These are phyloP conservation scores for Bombyx mandarina DNA, from an alignment of 1,140 invertebrate genomes.

Conservation along the genomic window DNA sequence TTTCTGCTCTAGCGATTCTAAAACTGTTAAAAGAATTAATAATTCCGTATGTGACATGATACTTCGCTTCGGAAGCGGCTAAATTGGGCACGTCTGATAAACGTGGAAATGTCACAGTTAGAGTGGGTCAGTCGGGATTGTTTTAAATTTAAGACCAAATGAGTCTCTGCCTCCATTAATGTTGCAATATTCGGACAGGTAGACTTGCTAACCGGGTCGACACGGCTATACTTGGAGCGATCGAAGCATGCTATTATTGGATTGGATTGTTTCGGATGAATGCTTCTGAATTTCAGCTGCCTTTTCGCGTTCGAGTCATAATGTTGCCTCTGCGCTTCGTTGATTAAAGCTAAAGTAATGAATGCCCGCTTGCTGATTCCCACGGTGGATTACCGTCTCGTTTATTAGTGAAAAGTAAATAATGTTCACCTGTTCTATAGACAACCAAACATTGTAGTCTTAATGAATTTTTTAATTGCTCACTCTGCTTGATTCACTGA, in stretches of 20 bases:
- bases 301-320: conserved; percentile 36
- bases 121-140: conserved; percentile 47
- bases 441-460: too few species aligned
- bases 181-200: conserved; percentile 42
- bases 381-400: neutral
- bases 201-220: conserved; percentile 34
- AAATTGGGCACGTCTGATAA: conserved; percentile 25
- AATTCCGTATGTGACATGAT: conserved; percentile 28
- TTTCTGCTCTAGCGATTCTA: conserved; percentile 3
- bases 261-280: conserved; percentile 42
- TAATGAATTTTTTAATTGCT: too few species aligned
- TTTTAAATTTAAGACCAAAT: conserved; percentile 60
- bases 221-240: conserved; percentile 50
- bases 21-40: conserved; percentile 19
- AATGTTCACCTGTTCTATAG: too few species aligned
- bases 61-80: conserved; percentile 18
- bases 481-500: too few species aligned
- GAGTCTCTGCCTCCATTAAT: conserved; percentile 54
- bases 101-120: conserved; percentile 35
- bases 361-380: conserved; percentile 7
- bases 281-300: conserved; percentile 47
- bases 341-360: conserved; percentile 42
- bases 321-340: conserved; percentile 22
- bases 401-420: too few species aligned
- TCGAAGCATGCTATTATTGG: conserved; percentile 62